Conservation (phyloP, 2,797 vertebrate genomes). For the Phoebastria nigripes region DNA sequence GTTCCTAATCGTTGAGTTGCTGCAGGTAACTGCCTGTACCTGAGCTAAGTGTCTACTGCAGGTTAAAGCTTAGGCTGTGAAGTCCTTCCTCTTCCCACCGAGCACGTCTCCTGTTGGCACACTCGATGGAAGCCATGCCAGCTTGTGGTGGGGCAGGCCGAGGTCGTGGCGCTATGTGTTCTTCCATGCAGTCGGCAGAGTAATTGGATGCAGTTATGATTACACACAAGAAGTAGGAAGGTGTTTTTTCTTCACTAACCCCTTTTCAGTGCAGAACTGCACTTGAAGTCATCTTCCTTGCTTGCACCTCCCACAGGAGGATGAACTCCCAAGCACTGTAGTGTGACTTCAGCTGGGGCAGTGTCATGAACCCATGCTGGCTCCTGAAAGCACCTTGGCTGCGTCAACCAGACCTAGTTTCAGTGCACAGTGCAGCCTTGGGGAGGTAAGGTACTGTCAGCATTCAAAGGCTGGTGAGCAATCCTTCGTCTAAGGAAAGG, state of each 20-base stretch:
- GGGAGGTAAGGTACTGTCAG: not conserved
- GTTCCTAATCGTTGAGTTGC: not conserved
- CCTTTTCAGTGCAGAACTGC: not conserved
- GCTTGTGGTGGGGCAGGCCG: not conserved
- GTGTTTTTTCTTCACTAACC: not conserved
- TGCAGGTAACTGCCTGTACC: not conserved
- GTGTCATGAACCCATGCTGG: not conserved
- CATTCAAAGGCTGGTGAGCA: not conserved
- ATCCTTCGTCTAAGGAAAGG: not conserved
- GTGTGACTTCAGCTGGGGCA: not conserved
- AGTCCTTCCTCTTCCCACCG: not conserved
- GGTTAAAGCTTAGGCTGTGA: not conserved
- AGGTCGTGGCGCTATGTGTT: accelerated
- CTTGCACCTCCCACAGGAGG: not conserved
- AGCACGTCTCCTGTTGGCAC: not conserved
- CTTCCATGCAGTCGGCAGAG: not conserved
- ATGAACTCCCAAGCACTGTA: not conserved
- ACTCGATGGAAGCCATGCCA: not conserved
- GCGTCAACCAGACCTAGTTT: not conserved
- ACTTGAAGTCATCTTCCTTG: not conserved
- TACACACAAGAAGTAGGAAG: not conserved
- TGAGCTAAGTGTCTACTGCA: not conserved
- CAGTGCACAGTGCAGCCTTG: not conserved
- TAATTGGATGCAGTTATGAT: not conserved
- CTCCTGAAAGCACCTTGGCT: not conserved